phyloP scores from a whole-genome alignment of 2,113 vertebrate genomes.

The Ahaetulla prasina region DNA sequence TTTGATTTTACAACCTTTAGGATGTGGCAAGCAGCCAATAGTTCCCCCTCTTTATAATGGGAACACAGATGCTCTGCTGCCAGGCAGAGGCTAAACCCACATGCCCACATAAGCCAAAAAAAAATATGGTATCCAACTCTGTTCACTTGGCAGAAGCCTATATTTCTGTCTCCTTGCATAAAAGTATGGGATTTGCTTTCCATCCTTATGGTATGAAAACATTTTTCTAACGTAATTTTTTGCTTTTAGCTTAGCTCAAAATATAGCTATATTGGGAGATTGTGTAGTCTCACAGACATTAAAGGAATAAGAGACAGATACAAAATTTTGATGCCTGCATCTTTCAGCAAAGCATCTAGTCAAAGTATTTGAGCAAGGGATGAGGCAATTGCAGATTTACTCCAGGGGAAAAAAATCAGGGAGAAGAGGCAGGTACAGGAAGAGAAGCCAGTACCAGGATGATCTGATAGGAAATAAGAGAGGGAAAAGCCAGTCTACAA shows the following conservation, averaged over 20 bases:
- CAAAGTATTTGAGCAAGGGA: background rate
- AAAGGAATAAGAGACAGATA: background rate
- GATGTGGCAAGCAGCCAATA: slow-evolving; percentile 23
- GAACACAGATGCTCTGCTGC: background rate
- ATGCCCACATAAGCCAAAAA: background rate
- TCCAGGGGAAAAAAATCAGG: background rate
- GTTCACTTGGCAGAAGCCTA: background rate
- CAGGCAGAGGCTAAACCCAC: background rate
- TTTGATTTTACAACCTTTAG: slow-evolving; percentile 26
- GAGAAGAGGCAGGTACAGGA: background rate
- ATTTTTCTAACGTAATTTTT: background rate
- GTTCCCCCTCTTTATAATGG: background rate
- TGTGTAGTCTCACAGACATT: background rate
- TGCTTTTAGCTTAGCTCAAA: slow-evolving; percentile 1
- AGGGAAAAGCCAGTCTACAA: background rate
- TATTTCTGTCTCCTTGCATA: background rate
- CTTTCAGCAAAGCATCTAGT: background rate
- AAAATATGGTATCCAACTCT: background rate
- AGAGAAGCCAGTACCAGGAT: background rate
- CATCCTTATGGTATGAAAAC: background rate
- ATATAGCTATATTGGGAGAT: background rate
- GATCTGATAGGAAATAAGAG: background rate
- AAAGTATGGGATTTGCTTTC: background rate
- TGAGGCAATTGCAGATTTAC: background rate
- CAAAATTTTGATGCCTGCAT: background rate